Evolutionary conservation across 2,888 invertebrate genomes (phyloP), one percentile per base, ranked within the genome.

Genomic region (Volucella inflata): DNA sequence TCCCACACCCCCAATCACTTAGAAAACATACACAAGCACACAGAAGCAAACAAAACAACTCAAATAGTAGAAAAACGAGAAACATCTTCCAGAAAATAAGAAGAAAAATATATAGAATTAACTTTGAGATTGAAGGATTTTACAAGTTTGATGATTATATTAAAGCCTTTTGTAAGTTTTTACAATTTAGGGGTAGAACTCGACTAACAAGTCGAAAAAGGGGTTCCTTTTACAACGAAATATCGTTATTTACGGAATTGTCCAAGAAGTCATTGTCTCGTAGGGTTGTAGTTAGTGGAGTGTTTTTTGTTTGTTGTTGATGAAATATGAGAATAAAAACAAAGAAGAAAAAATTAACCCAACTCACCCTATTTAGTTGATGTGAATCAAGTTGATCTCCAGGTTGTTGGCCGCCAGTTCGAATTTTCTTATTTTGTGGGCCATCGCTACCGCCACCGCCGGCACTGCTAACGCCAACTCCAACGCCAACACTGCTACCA

Each of bases 401-500:
- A 65, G 91, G 87, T 89, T 91, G 92, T 87, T 91, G 91, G 77
- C 91, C 91, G 30, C 91, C 92, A 84, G 92, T 92, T 78, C 92
- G 91, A 88, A 92, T 92, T 88, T 91, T 92, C 89, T 92, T 92
- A 79, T 91, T 92, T 87, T 92, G 92, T 88, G 92, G 92, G 77
- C 92, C 92, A 88, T 92, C 92, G 83, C 89, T 90, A 38, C 90
- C 89, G 71, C 90, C 88, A 78, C 90, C 90, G 67, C 91, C 91
- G 87, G 90, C 89, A 59, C 89, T 89, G 48, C 89, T 89, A 72
- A 89, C 88, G 78, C 90, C 90, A 65, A 91, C 91, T 38, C 91
- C 91, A 48, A 91, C 91, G 67, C 90, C 90, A 55, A 90, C 90
- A 68, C 89, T 89, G 59, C 87, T 76, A 74, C 88, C 88, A 46